Percentiles rank a stretch among this genome's conserved stretches.
Conservation (phyloP, 2,888 invertebrate species). For the Zeuzera pyrina region DNA sequence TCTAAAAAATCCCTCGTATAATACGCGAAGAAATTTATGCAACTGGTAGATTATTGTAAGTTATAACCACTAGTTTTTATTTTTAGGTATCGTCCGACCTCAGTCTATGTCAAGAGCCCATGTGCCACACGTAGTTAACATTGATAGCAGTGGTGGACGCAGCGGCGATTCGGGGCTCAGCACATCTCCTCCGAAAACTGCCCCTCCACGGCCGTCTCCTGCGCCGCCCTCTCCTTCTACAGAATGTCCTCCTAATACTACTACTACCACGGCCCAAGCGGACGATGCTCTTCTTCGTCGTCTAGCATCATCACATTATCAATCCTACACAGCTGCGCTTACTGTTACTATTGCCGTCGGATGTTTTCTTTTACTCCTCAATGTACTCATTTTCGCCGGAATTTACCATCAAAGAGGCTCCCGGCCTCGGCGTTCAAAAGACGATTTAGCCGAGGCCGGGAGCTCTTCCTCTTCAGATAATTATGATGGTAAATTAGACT, state of each 20-base stretch:
- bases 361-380: conserved; percentile 85
- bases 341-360: conserved; percentile 91
- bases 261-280: conserved; percentile 55
- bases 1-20: too few relatives aligned
- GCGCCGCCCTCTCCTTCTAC: conserved; percentile 73
- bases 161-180: conserved; percentile 31
- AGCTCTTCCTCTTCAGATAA: conserved; percentile 79
- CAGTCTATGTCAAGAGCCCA: conserved; percentile 80
- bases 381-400: conserved; percentile 90
- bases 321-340: conserved; percentile 90
- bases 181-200: conserved; percentile 60
- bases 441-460: conserved; percentile 82
- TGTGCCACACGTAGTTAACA: conserved; percentile 69
- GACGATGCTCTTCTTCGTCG: conserved; percentile 82
- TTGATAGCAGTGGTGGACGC: conserved; percentile 38
- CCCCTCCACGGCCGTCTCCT: conserved; percentile 51
- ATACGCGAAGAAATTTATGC: too few relatives aligned
- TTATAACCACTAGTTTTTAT: background rate
- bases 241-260: conserved; percentile 80
- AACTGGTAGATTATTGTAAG: too few relatives aligned
- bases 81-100: conserved; percentile 80
- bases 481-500: conserved; percentile 73
- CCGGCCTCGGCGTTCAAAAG: conserved; percentile 81
- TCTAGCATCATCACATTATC: conserved; percentile 86
- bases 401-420: conserved; percentile 89